Conservation (phyloP, 2,797 vertebrate genomes). For the Eulemur rubriventer region DNA sequence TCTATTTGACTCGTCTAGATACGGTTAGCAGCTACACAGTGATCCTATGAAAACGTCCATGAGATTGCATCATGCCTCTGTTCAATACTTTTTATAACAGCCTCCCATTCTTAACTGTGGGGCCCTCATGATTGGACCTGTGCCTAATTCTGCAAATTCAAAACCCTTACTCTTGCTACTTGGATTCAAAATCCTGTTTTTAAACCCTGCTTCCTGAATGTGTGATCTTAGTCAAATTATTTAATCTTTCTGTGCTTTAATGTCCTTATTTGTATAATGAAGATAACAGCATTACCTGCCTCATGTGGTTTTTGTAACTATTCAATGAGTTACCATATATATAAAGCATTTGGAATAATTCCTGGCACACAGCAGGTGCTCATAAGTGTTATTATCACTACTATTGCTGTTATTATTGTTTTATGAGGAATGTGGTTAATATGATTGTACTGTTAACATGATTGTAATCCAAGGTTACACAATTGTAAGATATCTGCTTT, state of each 20-base stretch:
- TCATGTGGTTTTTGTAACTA: not conserved
- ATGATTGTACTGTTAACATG: no score
- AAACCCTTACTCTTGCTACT: not conserved
- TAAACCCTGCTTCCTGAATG: not conserved
- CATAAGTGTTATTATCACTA: not conserved
- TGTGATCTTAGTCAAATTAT: not conserved
- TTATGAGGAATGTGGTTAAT: not conserved
- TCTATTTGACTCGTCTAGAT: not conserved
- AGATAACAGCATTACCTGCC: not conserved
- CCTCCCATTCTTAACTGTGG: not conserved
- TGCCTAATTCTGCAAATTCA: not conserved
- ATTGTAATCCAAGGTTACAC: not conserved
- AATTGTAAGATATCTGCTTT: not conserved
- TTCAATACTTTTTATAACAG: not conserved
- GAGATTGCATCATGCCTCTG: accelerated
- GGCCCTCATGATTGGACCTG: not conserved
- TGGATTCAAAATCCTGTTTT: not conserved
- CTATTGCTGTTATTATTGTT: not conserved
- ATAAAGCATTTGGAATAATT: not conserved
- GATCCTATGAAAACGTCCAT: not conserved
- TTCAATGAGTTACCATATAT: not conserved
- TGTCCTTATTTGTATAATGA: not conserved
- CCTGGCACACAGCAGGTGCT: not conserved
- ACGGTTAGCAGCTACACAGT: not conserved
- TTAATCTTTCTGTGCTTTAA: not conserved